phyloP scores from a whole-genome alignment of 2,113 vertebrate genomes.

The Mormoops blainvillei region DNA sequence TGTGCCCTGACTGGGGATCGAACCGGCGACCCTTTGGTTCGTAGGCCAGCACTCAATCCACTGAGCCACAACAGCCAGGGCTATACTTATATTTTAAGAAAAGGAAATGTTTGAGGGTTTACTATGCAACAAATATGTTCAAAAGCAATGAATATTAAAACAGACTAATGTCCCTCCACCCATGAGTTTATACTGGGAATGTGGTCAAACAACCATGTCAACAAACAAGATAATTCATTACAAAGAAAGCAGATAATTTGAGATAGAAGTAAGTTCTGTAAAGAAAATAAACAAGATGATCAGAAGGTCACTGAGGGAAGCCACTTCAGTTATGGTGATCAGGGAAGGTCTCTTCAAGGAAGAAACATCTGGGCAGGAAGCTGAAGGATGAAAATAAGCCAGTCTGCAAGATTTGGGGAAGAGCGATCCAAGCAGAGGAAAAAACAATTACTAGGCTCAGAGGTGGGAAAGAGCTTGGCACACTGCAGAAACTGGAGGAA shows the following conservation, averaged over 20 bases:
- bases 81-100: background rate
- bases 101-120: background rate
- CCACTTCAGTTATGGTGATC: background rate
- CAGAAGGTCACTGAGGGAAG: background rate
- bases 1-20: no score
- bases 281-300: background rate
- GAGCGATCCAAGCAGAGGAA: background rate
- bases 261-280: background rate
- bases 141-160: background rate
- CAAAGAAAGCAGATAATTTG: background rate
- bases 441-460: background rate
- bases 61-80: no score
- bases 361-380: background rate
- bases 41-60: no score
- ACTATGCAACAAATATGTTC: background rate
- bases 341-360: background rate
- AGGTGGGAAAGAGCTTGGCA: background rate
- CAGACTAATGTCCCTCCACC: background rate
- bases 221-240: background rate
- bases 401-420: background rate
- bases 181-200: background rate
- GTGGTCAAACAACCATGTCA: background rate
- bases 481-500: background rate
- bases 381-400: slow-evolving; percentile 5
- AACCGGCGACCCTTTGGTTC: no score